Percentiles rank a stretch among this genome's conserved stretches.
phyloP scores from a whole-genome alignment of 2,113 vertebrate species.

The Glaucidium brasilianum region DNA sequence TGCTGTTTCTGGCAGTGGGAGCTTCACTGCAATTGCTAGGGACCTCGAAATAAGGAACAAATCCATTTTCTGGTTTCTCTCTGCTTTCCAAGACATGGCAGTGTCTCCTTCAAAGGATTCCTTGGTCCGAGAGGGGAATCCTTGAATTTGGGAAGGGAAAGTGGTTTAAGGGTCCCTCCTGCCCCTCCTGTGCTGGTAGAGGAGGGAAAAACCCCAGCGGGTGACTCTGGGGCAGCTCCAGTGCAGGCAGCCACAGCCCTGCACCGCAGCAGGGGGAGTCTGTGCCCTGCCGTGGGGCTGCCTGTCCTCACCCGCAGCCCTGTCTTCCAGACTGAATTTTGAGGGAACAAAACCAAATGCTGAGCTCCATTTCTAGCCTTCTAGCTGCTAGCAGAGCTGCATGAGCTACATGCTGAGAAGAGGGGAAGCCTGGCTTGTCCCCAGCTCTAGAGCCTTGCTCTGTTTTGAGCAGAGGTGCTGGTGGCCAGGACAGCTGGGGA shows the following conservation, averaged over 20 bases:
- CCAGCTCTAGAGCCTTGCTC: too few relatives aligned
- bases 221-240: background rate
- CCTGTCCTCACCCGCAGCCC: fast-evolving
- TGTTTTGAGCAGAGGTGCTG: background rate
- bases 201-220: background rate
- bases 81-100: background rate
- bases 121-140: too few relatives aligned
- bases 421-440: background rate
- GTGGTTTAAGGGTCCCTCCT: background rate
- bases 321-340: background rate
- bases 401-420: fast-evolving
- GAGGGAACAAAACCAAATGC: background rate
- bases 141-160: background rate
- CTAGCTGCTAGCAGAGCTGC: background rate
- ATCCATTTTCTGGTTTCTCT: background rate
- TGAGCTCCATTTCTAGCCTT: background rate
- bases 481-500: background rate
- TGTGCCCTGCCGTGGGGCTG: background rate
- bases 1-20: background rate
- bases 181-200: background rate
- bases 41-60: background rate
- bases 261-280: fast-evolving
- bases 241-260: background rate
- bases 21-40: background rate
- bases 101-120: background rate